phyloP scores from a whole-genome alignment of 37 sponge, comb jelly and placozoan species.

The Beroe ovata region DNA sequence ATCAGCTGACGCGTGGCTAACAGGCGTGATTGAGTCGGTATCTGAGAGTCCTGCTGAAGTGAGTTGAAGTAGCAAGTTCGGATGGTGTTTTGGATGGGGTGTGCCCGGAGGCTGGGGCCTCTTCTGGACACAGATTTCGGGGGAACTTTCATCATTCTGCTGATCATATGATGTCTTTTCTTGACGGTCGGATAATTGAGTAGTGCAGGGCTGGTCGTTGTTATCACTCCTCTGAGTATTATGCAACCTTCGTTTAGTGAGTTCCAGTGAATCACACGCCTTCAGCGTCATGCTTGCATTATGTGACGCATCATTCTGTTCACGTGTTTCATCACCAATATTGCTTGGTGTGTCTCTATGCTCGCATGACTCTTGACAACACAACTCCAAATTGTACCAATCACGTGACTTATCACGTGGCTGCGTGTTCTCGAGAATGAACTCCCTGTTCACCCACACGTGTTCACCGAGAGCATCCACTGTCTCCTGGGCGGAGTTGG shows the following conservation, averaged over 20 bases:
- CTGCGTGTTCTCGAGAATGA: slow-evolving; percentile 7
- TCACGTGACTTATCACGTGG: not conserved
- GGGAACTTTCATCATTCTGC: not conserved
- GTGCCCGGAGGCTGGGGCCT: not conserved
- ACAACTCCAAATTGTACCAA: not conserved
- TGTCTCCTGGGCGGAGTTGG: slow-evolving; percentile 2
- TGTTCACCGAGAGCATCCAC: slow-evolving; percentile 23
- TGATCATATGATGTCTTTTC: not conserved
- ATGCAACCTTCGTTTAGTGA: not conserved
- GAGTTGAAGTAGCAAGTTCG: not conserved
- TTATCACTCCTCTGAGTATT: not conserved
- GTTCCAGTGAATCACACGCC: not conserved
- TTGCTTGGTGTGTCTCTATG: not conserved
- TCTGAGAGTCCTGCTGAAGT: not conserved
- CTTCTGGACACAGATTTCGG: not conserved
- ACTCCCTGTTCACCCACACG: slow-evolving; percentile 40
- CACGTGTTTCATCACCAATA: not conserved
- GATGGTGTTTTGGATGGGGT: no score
- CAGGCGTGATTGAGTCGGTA: not conserved
- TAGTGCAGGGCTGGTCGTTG: not conserved
- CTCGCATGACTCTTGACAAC: not conserved
- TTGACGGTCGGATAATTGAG: not conserved
- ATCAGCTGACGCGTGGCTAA: not conserved
- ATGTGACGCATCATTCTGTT: not conserved
- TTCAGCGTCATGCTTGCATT: not conserved